A percentile compares a stretch with the other conserved stretches of the same genome.
These are phyloP conservation scores for Melieria omissa DNA, from an alignment of 2,888 invertebrate species.

Conservation along the genomic window DNA sequence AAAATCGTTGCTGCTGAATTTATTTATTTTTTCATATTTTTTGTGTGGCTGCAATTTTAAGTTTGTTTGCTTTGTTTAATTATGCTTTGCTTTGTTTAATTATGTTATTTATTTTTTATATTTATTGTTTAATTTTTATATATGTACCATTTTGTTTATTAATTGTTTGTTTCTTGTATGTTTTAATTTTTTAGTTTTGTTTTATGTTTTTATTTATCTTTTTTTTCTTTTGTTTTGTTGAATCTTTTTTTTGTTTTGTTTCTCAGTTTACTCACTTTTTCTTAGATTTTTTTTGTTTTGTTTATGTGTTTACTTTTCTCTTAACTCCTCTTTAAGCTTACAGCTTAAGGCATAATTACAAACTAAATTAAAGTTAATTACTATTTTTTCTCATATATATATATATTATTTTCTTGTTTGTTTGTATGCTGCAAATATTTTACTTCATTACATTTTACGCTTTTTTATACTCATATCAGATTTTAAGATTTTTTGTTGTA, in stretches of 20 bases:
- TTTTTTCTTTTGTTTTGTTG: conserved; percentile 31
- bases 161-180: conserved; percentile 44
- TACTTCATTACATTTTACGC: conserved; percentile 29
- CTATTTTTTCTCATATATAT: conserved; percentile 40
- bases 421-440: conserved; percentile 36
- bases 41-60: no score
- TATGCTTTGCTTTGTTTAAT: conserved; percentile 35
- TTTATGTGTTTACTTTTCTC: conserved; percentile 51
- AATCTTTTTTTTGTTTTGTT: conserved; percentile 40
- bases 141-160: conserved; percentile 38
- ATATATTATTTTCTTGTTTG: conserved; percentile 43
- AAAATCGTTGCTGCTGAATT: no score
- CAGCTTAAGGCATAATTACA: conserved; percentile 64
- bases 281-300: conserved; percentile 45
- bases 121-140: conserved; percentile 38
- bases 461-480: conserved; percentile 10
- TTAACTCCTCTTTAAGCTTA: conserved; percentile 59
- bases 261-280: conserved; percentile 37
- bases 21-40: no score
- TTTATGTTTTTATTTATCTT: no score
- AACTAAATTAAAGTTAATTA: conserved; percentile 59
- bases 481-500: conserved; percentile 16
- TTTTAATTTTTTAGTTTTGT: conserved; percentile 43
- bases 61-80: no score
- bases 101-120: conserved; percentile 33